Conservation (phyloP, 2,797 vertebrate genomes). For the Cynopterus sphinx region DNA sequence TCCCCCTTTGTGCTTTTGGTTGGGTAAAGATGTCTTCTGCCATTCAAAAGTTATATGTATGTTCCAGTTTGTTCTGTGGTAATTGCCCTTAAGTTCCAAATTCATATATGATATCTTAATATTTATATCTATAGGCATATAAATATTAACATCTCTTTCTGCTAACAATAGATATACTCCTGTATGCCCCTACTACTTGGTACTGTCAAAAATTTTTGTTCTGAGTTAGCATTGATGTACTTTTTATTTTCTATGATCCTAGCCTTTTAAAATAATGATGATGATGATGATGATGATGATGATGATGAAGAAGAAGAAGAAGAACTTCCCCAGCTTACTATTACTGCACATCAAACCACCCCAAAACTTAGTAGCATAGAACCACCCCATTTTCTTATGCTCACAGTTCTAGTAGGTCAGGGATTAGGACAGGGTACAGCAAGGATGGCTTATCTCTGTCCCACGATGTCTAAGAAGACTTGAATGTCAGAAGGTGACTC, state of each 20-base stretch:
- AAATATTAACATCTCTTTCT: neutral
- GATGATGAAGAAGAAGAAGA: no score
- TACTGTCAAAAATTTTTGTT: neutral
- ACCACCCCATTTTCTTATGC: neutral
- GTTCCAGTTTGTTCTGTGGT: neutral
- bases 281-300: no score
- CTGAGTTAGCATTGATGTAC: neutral
- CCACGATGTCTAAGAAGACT: neutral
- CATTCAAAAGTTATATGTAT: neutral
- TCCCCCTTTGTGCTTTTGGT: neutral
- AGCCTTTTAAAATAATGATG: neutral
- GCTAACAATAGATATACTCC: neutral
- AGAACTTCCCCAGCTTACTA: neutral
- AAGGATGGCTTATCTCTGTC: neutral
- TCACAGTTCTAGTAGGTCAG: neutral
- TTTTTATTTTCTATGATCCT: neutral
- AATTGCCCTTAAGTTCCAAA: neutral
- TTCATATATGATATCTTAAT: neutral
- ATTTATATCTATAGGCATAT: neutral
- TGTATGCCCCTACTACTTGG: neutral
- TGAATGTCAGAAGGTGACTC: neutral
- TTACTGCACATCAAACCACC: neutral
- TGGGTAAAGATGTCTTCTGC: neutral
- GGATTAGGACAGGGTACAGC: neutral
- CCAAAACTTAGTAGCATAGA: neutral